Base-by-base conservation (phyloP, 2,797 vertebrate genomes). In the Sebastes umbrosus region DNA sequence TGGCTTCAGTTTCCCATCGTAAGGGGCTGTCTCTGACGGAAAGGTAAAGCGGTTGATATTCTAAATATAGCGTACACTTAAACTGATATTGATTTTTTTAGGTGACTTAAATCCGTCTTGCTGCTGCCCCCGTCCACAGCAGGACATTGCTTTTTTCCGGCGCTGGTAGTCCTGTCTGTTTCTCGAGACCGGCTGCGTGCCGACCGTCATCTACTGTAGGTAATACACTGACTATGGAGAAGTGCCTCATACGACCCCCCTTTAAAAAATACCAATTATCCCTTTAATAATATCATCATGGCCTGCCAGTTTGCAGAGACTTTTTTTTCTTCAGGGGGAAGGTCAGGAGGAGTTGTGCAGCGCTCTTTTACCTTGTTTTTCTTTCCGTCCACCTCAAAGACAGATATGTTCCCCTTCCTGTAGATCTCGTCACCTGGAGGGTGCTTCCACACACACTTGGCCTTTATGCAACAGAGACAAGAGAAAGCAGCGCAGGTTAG, bases 341-440 rank as follows among this genome's bases (percentile, higher is more conserved):
- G 50, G 20, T 52, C 50, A n/a, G 4, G 50, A 52, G 50, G 50
- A 52, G 18, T 0, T 52, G 50, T n/a, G 50, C 50, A 52, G 50
- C 50, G 1, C 20, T 50, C 24, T 22, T 74, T 87, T 69, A 98
- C 98, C 97, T 99, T 99, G 88, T 99, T 99, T 90, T 99, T 99
- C 88, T 99, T 98, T 65, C 98, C 98, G 9, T 99, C 98, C 69
- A 99, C 98, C 93, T 99, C 98, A 87, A 99, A 99, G n/a, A 99
- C 98, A 0, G 98, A 99, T 89, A 99, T 97, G 83, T 96, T 96
- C 39, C 96, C 96, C 91, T 99, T 99, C 64, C 98, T 96, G 92
- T 99, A 99, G 87, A 99, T 99, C 92, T 99, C 98, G 7, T 99
- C 98, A 0, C 98, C 98, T 0, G 98, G 98, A 0, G 98, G 98